phyloP scores from a whole-genome alignment of 2,797 vertebrate genomes.

The Phrynocephalus forsythii region DNA sequence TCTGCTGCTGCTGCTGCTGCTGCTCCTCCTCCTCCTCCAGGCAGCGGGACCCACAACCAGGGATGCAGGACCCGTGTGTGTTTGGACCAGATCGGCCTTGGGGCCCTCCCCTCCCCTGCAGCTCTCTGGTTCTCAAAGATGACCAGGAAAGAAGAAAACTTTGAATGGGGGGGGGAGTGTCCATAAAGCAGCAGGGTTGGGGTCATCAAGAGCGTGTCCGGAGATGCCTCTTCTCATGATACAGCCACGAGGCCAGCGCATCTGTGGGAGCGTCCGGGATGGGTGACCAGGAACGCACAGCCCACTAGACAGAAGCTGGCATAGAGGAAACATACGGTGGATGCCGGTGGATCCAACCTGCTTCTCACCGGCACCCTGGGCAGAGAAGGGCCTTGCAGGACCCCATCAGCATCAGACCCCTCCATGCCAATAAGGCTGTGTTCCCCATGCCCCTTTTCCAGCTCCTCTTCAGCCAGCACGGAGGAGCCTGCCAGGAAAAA shows the following conservation, averaged over 20 bases:
- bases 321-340: neutral
- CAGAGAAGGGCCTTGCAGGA: neutral
- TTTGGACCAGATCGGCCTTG: neutral
- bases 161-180: neutral
- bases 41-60: too few relatives aligned
- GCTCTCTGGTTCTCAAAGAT: neutral
- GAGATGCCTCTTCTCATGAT: neutral
- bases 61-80: too few relatives aligned
- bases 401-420: neutral
- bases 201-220: neutral
- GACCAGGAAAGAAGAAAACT: too few relatives aligned
- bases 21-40: neutral
- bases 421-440: neutral
- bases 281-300: neutral
- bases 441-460: constrained; percentile 5
- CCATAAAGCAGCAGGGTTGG: neutral
- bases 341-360: neutral
- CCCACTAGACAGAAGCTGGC: neutral
- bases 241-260: too few relatives aligned
- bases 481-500: constrained; percentile 26
- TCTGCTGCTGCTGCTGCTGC: too few relatives aligned
- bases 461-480: neutral
- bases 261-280: too few relatives aligned
- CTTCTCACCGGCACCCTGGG: too few relatives aligned
- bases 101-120: too few relatives aligned